phyloP scores from a whole-genome alignment of 2,113 vertebrate genomes.

The Campylorhamphus procurvoides region DNA sequence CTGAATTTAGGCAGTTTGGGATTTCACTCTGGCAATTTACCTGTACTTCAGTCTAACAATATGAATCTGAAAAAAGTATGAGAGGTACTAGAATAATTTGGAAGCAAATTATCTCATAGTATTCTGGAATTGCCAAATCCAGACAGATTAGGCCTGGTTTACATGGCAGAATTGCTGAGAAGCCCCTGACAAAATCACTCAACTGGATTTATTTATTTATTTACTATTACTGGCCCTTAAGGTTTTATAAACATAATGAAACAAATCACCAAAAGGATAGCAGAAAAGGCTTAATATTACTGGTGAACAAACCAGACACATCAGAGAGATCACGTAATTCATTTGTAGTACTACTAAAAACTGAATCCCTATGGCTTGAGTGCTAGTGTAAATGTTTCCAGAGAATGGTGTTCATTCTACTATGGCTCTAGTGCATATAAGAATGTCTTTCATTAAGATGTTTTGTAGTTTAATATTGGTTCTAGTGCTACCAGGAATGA shows the following conservation, averaged over 20 bases:
- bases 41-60: not conserved
- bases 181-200: not conserved
- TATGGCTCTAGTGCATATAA: not conserved
- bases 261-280: not conserved
- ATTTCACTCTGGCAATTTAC: not conserved
- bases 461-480: not conserved
- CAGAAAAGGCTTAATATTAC: not conserved
- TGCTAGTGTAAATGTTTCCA: not conserved
- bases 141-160: not conserved
- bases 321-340: rapidly evolving
- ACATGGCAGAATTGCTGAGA: not conserved
- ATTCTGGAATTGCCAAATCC: not conserved
- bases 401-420: not conserved
- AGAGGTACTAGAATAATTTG: not conserved
- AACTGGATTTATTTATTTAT: not conserved
- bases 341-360: not conserved
- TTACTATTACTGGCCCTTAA: not conserved
- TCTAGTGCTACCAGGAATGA: rapidly evolving
- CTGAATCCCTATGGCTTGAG: not conserved
- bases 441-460: not conserved
- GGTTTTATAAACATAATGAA: not conserved
- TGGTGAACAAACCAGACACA: not conserved
- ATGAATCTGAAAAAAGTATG: not conserved
- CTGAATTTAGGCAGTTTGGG: not conserved
- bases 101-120: not conserved